Conservation (phyloP, 2,888 invertebrate genomes). For the Papilio gigon region DNA sequence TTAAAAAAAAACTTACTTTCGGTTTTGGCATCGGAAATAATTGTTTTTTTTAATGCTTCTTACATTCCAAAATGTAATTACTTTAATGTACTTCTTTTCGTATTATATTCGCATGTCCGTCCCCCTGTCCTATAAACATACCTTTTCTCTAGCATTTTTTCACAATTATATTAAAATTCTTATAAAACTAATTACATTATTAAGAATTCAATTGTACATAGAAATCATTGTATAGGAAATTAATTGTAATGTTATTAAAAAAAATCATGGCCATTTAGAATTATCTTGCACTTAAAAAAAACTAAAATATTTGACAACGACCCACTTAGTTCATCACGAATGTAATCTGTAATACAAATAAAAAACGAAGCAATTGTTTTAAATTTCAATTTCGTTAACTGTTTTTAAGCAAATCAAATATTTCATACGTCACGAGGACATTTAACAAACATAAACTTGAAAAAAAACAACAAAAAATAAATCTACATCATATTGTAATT, state of each 20-base stretch:
- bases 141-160: background rate
- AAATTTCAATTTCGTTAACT: too few species aligned
- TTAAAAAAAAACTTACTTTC: too few species aligned
- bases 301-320: background rate
- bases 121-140: conserved; percentile 19
- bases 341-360: too few species aligned
- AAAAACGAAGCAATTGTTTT: too few species aligned
- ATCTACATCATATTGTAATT: conserved; percentile 12
- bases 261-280: conserved; percentile 14
- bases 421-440: too few species aligned
- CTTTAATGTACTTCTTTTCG: background rate
- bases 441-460: too few species aligned
- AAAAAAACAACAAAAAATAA: too few species aligned
- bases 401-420: too few species aligned
- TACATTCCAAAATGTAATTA: too few species aligned
- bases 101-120: conserved; percentile 21
- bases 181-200: background rate
- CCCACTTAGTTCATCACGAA: background rate
- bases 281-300: background rate
- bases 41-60: too few species aligned
- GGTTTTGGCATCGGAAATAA: too few species aligned
- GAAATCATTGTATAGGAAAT: background rate
- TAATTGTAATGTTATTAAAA: background rate
- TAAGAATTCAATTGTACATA: conserved; percentile 23
- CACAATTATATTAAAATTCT: background rate